Evolutionary conservation across 2,888 invertebrate genomes (phyloP), one percentile per base, ranked within the genome.

Genomic region (Drosophila hamatofila): DNA sequence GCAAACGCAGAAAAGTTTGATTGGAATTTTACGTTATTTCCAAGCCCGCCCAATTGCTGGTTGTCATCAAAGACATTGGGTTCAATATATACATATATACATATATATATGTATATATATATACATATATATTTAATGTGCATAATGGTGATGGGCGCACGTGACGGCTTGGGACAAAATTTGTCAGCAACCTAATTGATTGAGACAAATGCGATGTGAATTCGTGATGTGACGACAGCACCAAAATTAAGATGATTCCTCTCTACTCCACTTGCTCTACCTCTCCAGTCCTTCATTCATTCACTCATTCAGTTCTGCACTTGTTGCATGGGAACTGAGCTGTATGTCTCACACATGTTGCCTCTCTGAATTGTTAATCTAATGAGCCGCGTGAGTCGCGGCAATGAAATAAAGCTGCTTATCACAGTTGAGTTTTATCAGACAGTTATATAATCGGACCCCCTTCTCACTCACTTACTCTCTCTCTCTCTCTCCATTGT

Each of bases 401-500:
- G 6, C 30, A 30, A 11, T 30, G 30, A 30, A 11, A 30, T 11
- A 30, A 30, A 30, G 11, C 70, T 61, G 67, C 82, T 84, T 84
- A 76, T 87, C 82, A 58, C 60, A 52, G 37, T 61, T 41, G 27
- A 6, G 12, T 12, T 81, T 87, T 75, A 82, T 86, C 80, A 68
- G 52, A 60, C 27, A 66, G 63, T 71, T 75, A 65, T 75, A 57
- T 30, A 61, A 58, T 48, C 54, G 18, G 18, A 21, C 16, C 14
- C 3, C 33, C 27, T 23, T 8, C 25, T 25, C 25, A 3, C 21
- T 16, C 44, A 14, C n/a, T n/a, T 4, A 4, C n/a, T 18, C n/a
- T 23, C 44, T 8, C 23, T 44, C 16, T 23, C 44, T 14, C 1
- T 44, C 42, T 14, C 44, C 25, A 9, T 14, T 44, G 46, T 48